These are phyloP conservation scores for Taenaris catops DNA, from an alignment of 2,888 invertebrate genomes.

Conservation along the genomic window DNA sequence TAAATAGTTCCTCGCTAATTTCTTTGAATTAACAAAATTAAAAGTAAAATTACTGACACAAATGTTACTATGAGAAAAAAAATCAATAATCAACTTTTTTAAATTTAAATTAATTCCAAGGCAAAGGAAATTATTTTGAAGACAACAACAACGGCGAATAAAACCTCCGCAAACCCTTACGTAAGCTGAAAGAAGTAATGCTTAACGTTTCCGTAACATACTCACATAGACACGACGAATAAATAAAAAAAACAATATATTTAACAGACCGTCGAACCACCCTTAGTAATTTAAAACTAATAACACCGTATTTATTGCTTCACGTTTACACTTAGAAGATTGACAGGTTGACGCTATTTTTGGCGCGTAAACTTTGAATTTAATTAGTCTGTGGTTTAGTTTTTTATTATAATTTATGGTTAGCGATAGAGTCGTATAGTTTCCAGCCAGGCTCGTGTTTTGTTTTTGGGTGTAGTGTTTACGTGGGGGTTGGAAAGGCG, in stretches of 20 bases:
- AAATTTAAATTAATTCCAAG: no score
- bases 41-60: no score
- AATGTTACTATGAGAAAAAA: no score
- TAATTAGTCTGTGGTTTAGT: constrained; percentile 24
- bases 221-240: constrained; percentile 46
- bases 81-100: no score
- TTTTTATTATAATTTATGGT: constrained; percentile 31
- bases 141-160: constrained; percentile 30
- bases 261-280: constrained; percentile 51
- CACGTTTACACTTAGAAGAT: constrained; percentile 31
- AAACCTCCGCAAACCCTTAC: constrained; percentile 53
- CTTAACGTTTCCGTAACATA: constrained; percentile 42
- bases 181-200: constrained; percentile 42
- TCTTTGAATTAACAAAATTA: no score
- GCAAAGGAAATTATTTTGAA: no score
- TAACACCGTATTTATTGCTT: constrained; percentile 68
- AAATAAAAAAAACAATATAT: constrained; percentile 25
- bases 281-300: constrained; percentile 43
- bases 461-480: constrained; percentile 63
- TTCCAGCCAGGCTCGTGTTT: constrained; percentile 70
- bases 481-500: constrained; percentile 53
- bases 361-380: constrained; percentile 45
- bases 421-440: constrained; percentile 35
- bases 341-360: constrained; percentile 31
- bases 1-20: no score